phyloP scores from a whole-genome alignment of 2,113 vertebrate genomes.

The Herpetotheres cachinnans region DNA sequence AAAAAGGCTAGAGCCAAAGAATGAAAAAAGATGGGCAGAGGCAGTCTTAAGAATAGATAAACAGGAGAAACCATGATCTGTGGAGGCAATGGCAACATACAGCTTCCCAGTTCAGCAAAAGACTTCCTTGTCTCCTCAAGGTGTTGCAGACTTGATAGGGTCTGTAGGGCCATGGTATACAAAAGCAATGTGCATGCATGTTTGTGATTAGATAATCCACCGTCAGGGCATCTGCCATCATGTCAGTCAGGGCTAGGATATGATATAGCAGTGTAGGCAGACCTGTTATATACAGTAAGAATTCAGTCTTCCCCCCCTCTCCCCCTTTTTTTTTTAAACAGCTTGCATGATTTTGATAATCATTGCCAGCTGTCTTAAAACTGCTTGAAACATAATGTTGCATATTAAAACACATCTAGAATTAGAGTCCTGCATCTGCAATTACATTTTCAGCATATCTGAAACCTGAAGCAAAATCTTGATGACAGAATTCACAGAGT shows the following conservation, averaged over 20 bases:
- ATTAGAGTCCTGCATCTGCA: background rate
- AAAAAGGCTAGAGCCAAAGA: background rate
- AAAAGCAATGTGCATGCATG: background rate
- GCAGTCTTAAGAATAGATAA: background rate
- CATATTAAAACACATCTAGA: background rate
- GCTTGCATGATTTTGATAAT: background rate
- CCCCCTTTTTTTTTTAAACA: background rate
- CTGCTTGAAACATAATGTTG: background rate
- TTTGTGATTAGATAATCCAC: background rate
- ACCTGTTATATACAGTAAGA: background rate
- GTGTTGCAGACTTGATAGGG: background rate
- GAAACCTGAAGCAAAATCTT: background rate
- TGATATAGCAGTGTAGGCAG: background rate
- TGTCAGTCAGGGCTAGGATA: background rate
- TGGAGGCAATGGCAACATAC: background rate
- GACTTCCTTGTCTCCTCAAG: background rate
- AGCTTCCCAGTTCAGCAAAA: background rate
- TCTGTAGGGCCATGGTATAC: background rate
- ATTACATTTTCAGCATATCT: background rate
- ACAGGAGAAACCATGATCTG: background rate
- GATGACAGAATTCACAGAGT: background rate
- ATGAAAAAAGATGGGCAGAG: background rate
- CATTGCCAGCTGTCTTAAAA: background rate
- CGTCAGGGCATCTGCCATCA: background rate
- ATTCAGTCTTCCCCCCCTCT: fast-evolving